Conservation (phyloP, 2,888 invertebrate species). For the Blomia tropicalis region DNA sequence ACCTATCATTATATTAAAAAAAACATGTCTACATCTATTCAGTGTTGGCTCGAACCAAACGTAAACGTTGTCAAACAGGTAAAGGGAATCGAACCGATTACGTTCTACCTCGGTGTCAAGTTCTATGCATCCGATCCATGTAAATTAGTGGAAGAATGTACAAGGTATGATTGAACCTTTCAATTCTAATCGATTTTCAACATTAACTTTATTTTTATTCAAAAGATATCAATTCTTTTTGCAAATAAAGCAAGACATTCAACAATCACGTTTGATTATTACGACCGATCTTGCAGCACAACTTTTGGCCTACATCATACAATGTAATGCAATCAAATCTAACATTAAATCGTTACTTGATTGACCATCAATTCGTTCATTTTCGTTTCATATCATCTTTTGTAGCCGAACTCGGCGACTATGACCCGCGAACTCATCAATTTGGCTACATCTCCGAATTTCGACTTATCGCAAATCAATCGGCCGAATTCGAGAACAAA, state of each 20-base stretch:
- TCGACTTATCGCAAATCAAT: slow-evolving; percentile 76
- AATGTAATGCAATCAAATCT: slow-evolving; percentile 50
- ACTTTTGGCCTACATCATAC: slow-evolving; percentile 76
- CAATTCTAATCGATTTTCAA: not conserved
- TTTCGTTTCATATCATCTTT: too few species aligned
- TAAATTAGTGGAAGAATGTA: slow-evolving; percentile 85
- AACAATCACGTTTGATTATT: slow-evolving; percentile 79
- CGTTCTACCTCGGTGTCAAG: slow-evolving; percentile 88
- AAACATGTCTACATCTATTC: slow-evolving; percentile 32
- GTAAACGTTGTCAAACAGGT: slow-evolving; percentile 75
- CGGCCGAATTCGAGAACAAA: slow-evolving; percentile 67
- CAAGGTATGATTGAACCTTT: slow-evolving; percentile 47
- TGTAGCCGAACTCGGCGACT: slow-evolving; percentile 85
- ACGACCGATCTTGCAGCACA: slow-evolving; percentile 78
- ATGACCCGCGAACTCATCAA: slow-evolving; percentile 68
- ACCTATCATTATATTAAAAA: not conserved
- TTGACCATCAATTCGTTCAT: not conserved
- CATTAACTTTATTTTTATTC: slow-evolving; percentile 31
- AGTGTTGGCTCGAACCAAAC: slow-evolving; percentile 88
- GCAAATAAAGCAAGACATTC: slow-evolving; percentile 87
- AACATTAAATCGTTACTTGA: too few species aligned
- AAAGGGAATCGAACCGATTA: slow-evolving; percentile 55
- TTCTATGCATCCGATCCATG: slow-evolving; percentile 94
- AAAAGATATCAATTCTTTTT: slow-evolving; percentile 90
- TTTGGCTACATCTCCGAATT: slow-evolving; percentile 88